phyloP scores from a whole-genome alignment of 2,888 invertebrate genomes.

The Phania funesta region DNA sequence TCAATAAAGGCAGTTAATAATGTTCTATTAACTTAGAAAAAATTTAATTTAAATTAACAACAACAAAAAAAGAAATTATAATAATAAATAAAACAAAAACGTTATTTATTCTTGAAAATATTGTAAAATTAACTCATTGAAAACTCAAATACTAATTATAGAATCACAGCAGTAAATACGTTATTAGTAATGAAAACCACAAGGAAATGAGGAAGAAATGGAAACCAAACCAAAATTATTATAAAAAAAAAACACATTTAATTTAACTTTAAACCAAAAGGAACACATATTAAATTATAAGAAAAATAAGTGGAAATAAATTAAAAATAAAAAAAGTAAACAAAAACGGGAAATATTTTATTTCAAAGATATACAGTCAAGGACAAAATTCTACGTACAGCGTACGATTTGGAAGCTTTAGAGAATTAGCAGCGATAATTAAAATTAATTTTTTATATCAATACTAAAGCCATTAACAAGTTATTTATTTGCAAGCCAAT shows the following conservation, averaged over 20 bases:
- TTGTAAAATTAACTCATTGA: constrained; percentile 52
- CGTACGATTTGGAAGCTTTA: too few species aligned
- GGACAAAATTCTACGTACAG: too few species aligned
- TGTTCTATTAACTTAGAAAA: constrained; percentile 54
- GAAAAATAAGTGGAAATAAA: constrained; percentile 67
- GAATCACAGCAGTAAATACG: constrained; percentile 39
- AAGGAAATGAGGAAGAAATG: constrained; percentile 5
- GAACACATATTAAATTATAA: constrained; percentile 60
- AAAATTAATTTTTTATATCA: too few species aligned
- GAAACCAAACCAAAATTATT: constrained; percentile 21
- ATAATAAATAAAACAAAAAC: background rate
- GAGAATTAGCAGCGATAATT: too few species aligned
- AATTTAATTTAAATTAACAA: background rate
- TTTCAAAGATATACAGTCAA: background rate
- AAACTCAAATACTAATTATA: constrained; percentile 43
- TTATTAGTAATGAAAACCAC: constrained; percentile 30
- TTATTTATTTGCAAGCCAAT: too few species aligned
- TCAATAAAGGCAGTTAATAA: constrained; percentile 52
- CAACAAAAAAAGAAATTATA: background rate
- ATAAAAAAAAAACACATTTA: constrained; percentile 26
- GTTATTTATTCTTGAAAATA: constrained; percentile 50
- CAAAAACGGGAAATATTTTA: background rate
- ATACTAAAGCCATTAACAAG: too few species aligned
- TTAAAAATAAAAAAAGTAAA: constrained; percentile 48
- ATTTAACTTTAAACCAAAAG: constrained; percentile 35